phyloP scores from a whole-genome alignment of 2,113 vertebrate species.

The Corythaixoides concolor region DNA sequence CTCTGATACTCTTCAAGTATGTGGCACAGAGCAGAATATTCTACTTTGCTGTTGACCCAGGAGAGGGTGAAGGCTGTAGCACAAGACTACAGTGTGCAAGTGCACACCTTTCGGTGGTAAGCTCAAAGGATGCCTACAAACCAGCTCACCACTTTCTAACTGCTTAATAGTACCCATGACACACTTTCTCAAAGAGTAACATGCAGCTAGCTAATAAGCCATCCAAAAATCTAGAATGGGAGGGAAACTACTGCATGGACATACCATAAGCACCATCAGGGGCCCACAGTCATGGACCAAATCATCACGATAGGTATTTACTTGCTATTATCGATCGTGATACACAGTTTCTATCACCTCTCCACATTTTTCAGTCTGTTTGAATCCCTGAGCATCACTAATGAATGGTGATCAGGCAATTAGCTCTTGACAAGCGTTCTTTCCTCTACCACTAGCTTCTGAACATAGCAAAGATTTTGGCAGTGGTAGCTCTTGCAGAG shows the following conservation, averaged over 20 bases:
- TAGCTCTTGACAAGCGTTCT: not conserved
- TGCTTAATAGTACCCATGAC: not conserved
- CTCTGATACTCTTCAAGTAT: not conserved
- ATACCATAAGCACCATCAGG: rapidly evolving
- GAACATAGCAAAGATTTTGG: not conserved
- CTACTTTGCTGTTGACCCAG: not conserved
- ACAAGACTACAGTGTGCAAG: rapidly evolving
- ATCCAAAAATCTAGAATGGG: not conserved
- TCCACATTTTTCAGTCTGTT: not conserved
- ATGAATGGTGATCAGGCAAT: not conserved
- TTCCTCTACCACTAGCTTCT: not conserved
- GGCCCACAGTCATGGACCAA: not conserved
- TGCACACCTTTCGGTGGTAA: not conserved
- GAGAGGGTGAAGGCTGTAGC: not conserved
- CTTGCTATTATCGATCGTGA: rapidly evolving
- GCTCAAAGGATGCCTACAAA: not conserved
- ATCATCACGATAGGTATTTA: not conserved
- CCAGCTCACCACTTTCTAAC: not conserved
- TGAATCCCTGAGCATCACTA: not conserved
- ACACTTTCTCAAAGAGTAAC: not conserved
- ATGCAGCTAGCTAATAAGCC: not conserved
- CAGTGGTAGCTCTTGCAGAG: not conserved
- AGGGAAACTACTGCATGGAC: not conserved
- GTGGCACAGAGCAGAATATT: not conserved
- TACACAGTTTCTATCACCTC: not conserved